Evolutionary conservation across 2,797 vertebrate species (phyloP), one percentile per base, ranked within the genome.

Genomic region (Aphelocoma californica): DNA sequence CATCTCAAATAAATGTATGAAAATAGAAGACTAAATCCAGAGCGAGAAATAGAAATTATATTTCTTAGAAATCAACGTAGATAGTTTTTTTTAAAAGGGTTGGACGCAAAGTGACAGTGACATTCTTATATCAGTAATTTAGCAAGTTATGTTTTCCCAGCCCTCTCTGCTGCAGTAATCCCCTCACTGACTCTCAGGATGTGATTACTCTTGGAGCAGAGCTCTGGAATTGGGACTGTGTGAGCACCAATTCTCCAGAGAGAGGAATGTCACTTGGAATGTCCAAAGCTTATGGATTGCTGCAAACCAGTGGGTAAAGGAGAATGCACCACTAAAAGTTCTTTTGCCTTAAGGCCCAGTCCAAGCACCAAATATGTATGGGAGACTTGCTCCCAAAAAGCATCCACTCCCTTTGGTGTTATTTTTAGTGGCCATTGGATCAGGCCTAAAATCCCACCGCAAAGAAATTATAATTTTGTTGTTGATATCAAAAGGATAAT

Each of bases 1-100:
- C 51, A 80, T 94, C 90, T 95, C 86, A 87, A 92, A 74, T 70
- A 95, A 94, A 95, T 95, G 56, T 51, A 93, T 93, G 73, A 70
- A 82, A 88, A 87, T 15, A 66, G 40, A 78, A 88, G 54, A 36
- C n/a, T 44, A 73, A 86, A 84, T 81, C 45, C 45, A 90, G 71
- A 88, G 72, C 10, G 18, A 70, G 71, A 79, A 70, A 77, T 31
- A 58, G 64, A 91, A 84, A 67, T 83, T 64, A n/a, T 62, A 42
- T 90, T 95, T 95, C 71, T 92, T 83, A 61, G 65, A 74, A 86
- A 85, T 86, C 48, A 70, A 81, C 4, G 2, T 12, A 19, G 47
- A 28, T 75, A 29, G 18, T 81, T 86, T 67, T 47, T 75, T 74
- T 61, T 48, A 17, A 88, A 65, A 54, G n/a, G 25, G 16, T n/a